These are phyloP conservation scores for Novumbra hubbsi DNA, from an alignment of 2,797 vertebrate species.

Conservation along the genomic window DNA sequence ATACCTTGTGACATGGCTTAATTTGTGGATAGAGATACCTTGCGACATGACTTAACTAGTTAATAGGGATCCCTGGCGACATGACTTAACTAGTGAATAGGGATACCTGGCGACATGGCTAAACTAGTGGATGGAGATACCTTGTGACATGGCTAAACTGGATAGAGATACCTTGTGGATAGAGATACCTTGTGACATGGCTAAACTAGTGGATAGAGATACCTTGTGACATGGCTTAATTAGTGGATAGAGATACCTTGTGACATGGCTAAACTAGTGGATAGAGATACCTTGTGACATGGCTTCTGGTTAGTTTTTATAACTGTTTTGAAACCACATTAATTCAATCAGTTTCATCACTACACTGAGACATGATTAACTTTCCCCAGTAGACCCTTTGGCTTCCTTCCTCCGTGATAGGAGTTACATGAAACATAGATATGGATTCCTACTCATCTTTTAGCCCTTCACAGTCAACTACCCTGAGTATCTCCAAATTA, in stretches of 20 bases:
- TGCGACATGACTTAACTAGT: too few species aligned
- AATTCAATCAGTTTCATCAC: slow-evolving; percentile 78
- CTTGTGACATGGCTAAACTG: too few species aligned
- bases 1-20: too few species aligned
- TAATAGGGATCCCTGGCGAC: too few species aligned
- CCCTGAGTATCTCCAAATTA: slow-evolving; percentile 61
- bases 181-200: slow-evolving; percentile 60
- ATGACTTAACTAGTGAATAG: too few species aligned
- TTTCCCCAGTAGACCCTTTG: slow-evolving; percentile 64
- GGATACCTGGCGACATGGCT: too few species aligned
- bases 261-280: too few species aligned
- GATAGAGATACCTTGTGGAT: too few species aligned
- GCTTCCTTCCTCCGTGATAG: slow-evolving; percentile 61
- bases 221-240: slow-evolving; percentile 29
- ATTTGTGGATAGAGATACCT: slow-evolving; percentile 28
- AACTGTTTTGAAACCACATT: slow-evolving; percentile 69
- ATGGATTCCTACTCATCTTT: slow-evolving; percentile 56
- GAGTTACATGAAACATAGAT: slow-evolving; percentile 74
- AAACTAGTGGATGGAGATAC: too few species aligned
- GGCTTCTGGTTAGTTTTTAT: slow-evolving; percentile 43
- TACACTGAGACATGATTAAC: slow-evolving; percentile 75
- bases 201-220: too few species aligned
- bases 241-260: slow-evolving; percentile 27
- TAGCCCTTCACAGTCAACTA: slow-evolving; percentile 48
- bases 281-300: slow-evolving; percentile 27